Conservation (phyloP, 2,797 vertebrate genomes). For the Tenualosa thibaudeaui region DNA sequence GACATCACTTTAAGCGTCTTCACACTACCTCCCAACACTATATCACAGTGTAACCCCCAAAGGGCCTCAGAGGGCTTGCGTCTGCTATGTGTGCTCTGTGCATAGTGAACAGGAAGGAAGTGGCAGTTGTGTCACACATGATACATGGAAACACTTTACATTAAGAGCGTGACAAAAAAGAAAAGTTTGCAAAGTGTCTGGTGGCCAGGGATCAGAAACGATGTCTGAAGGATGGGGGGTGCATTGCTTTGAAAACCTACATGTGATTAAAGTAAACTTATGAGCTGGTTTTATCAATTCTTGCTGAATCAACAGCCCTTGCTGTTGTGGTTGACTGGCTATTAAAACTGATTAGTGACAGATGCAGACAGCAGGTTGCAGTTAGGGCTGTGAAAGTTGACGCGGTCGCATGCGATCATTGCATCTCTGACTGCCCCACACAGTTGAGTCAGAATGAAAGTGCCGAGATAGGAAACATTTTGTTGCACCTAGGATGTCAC, state of each 20-base stretch:
- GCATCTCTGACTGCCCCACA: not conserved
- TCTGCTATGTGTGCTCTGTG: not conserved
- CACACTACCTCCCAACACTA: not conserved
- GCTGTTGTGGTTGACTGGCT: not conserved
- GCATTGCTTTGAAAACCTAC: not conserved
- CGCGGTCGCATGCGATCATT: not conserved
- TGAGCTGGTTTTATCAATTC: not conserved
- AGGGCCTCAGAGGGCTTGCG: no score
- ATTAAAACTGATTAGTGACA: not conserved
- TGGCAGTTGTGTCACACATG: constrained; percentile 17
- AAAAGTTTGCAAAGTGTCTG: not conserved
- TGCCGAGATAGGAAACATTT: not conserved
- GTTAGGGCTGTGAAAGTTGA: not conserved
- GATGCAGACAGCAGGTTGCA: not conserved
- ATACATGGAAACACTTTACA: not conserved
- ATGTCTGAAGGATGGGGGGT: not conserved
- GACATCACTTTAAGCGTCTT: not conserved
- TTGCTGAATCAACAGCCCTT: not conserved
- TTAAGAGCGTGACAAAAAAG: not conserved
- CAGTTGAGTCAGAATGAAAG: not conserved
- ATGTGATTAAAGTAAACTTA: not conserved
- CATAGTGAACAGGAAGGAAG: not conserved
- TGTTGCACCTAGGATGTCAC: not conserved
- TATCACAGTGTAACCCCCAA: not conserved
- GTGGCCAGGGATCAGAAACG: not conserved